phyloP scores from a whole-genome alignment of 2,113 vertebrate genomes.

The Elephas maximus region DNA sequence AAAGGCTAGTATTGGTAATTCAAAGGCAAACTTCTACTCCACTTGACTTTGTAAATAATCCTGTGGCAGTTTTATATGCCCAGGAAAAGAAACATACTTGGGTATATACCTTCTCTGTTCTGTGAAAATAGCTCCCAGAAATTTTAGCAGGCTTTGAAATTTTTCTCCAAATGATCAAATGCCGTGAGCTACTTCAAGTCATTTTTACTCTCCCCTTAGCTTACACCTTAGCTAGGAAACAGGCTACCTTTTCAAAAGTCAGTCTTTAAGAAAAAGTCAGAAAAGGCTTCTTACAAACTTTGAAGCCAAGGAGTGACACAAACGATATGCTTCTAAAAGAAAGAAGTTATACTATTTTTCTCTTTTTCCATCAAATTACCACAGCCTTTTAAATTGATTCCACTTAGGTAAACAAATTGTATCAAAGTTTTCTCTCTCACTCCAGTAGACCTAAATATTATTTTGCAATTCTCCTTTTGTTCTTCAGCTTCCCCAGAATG shows the following conservation, averaged over 20 bases:
- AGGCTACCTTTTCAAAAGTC: not conserved
- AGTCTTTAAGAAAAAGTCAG: not conserved
- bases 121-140: conserved; percentile 39
- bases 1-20: not conserved
- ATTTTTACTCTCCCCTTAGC: not conserved
- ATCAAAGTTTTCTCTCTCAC: conserved; percentile 21
- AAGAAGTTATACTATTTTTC: not conserved
- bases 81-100: not conserved
- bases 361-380: not conserved
- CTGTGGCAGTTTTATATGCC: not conserved
- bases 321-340: not conserved
- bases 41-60: conserved; percentile 43
- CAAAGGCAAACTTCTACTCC: not conserved
- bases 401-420: not conserved
- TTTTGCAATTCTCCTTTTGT: not conserved
- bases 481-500: not conserved
- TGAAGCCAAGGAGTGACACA: not conserved
- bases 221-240: not conserved
- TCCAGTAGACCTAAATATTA: not conserved
- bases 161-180: conserved; percentile 28
- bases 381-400: not conserved
- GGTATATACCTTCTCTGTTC: not conserved
- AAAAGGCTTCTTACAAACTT: not conserved
- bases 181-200: not conserved
- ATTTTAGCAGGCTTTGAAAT: conserved; percentile 26